Conservation (phyloP, 2,888 invertebrate species). For the Listrodromus nycthemerus region DNA sequence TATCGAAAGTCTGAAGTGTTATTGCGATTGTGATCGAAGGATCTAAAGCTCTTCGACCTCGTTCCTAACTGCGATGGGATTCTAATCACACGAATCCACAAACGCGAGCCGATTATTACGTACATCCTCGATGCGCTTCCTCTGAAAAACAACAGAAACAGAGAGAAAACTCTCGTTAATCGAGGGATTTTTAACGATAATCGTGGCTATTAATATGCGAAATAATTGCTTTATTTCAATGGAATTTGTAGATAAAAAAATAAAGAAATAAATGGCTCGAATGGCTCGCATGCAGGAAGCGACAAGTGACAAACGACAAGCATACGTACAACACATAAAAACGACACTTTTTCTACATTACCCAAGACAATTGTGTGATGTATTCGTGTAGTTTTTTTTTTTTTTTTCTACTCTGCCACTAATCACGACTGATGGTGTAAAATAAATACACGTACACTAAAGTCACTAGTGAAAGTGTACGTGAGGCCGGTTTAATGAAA, state of each 20-base stretch:
- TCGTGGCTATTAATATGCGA: conserved; percentile 22
- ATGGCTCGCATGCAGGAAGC: conserved; percentile 24
- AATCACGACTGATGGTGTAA: conserved; percentile 41
- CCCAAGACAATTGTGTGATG: conserved; percentile 61
- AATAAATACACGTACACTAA: conserved; percentile 37
- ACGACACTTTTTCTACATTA: conserved; percentile 61
- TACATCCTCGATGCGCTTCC: conserved; percentile 93
- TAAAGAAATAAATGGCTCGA: background rate
- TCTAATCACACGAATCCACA: conserved; percentile 33
- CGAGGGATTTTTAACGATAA: conserved; percentile 32
- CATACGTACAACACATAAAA: conserved; percentile 30
- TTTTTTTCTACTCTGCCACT: conserved; percentile 45
- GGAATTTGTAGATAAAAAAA: conserved; percentile 11
- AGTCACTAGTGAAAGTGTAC: conserved; percentile 29
- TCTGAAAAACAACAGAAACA: conserved; percentile 88
- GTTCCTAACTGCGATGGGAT: conserved; percentile 11
- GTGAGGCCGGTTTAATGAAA: conserved; percentile 6
- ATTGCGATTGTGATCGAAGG: conserved; percentile 49
- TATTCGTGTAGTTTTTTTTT: conserved; percentile 56
- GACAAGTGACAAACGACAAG: conserved; percentile 16
- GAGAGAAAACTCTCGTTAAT: conserved; percentile 75
- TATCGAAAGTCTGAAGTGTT: conserved; percentile 11
- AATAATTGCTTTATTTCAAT: conserved; percentile 31
- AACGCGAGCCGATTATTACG: conserved; percentile 84
- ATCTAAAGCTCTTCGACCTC: conserved; percentile 48